phyloP scores from a whole-genome alignment of 2,113 vertebrate genomes.

The Ptilonorhynchus violaceus region DNA sequence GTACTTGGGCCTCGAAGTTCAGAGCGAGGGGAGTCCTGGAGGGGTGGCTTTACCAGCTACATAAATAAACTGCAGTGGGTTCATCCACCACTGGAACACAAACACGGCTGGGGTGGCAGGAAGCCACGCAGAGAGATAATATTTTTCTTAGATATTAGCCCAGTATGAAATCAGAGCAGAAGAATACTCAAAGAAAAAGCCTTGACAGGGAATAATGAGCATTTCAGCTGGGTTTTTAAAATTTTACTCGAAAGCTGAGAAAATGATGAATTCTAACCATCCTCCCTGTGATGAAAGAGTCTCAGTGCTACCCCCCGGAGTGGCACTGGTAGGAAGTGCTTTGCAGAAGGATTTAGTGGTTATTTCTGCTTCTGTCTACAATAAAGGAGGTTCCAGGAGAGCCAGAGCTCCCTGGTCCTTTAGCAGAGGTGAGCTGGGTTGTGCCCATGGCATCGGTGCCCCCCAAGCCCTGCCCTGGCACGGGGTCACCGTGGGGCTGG shows the following conservation, averaged over 20 bases:
- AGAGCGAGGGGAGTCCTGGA: background rate
- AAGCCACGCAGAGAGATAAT: constrained; percentile 14
- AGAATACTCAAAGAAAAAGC: background rate
- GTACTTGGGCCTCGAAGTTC: background rate
- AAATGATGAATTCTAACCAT: background rate
- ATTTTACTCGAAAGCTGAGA: background rate
- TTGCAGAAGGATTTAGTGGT: background rate
- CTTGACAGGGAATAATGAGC: constrained; percentile 17
- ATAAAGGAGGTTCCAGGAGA: background rate
- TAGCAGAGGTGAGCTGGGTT: background rate
- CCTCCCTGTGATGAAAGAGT: background rate
- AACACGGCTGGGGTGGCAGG: background rate
- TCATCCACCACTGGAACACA: background rate
- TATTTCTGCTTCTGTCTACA: background rate
- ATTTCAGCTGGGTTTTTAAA: constrained; percentile 34
- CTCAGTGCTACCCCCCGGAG: accelerated
- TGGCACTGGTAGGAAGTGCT: accelerated
- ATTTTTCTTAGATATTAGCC: constrained; percentile 38
- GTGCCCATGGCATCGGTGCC: background rate
- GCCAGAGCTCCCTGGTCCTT: background rate
- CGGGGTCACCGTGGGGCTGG: accelerated
- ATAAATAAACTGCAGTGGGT: background rate
- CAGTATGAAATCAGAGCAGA: background rate
- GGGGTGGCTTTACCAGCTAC: background rate
- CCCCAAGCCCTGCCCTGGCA: background rate